Evolutionary conservation across 2,888 invertebrate genomes (phyloP), one percentile per base, ranked within the genome.

Genomic region (Spilosoma lubricipeda): DNA sequence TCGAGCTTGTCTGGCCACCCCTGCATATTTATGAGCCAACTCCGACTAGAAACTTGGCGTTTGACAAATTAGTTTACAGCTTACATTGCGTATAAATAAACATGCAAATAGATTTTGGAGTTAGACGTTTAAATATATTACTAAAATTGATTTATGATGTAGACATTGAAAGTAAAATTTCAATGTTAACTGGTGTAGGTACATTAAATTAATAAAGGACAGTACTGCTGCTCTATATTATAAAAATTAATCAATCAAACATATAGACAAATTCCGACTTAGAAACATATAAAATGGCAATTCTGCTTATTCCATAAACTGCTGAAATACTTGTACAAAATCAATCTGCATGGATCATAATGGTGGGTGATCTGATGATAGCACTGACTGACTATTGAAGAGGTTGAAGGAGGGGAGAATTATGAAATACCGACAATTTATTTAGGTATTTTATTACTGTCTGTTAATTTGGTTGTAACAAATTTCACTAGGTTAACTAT

Each of bases 1-100:
- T 77, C 82, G 82, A 83, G 83, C 85, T 77, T 72, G 84, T 83
- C 82, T 82, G 71, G 74, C 76, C 66, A 78, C 73, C 73, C 71
- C 72, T 86, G 87, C 84, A 90, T 90, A 90, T 90, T 89, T 88
- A 90, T 90, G 89, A 90, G 81, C 69, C 81, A 83, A 80, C 87
- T 85, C 79, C 79, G 66, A 71, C 78, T 68, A 63, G 39, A 64
- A 80, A 85, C 77, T 84, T 81, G 77, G 75, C 78, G 79, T 83
- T 80, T 75, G 81, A 80, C 81, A 85, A 85, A 85, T 85, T 78
- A 81, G 82, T 82, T 85, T 85, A 85, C 76, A 74, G 77, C 75
- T 81, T 71, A 81, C 68, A 85, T 83, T 83, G 74, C 76, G 72
- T 74, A 45, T 77, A 79, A 80, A 80, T 77, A 85, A 83, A 83